phyloP scores from a whole-genome alignment of 2,888 invertebrate species.

The Ophion ventricosus region DNA sequence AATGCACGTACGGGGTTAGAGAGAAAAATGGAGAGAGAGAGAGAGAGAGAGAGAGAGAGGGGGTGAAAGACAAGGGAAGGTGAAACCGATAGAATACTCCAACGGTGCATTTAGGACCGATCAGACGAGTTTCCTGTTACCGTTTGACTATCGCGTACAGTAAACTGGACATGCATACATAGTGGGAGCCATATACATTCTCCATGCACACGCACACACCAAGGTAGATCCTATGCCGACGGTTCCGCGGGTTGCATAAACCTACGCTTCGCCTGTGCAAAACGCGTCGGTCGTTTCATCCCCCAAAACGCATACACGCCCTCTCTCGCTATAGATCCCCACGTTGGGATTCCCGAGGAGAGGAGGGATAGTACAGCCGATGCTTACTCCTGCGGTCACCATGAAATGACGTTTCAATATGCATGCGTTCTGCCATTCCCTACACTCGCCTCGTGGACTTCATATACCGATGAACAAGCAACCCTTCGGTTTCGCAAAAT shows the following conservation, averaged over 20 bases:
- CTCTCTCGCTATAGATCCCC: background rate
- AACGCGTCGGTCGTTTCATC: conserved; percentile 24
- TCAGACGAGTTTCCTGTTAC: conserved; percentile 68
- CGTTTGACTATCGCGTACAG: conserved; percentile 60
- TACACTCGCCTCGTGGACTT: conserved; percentile 60
- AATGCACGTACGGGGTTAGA: conserved; percentile 25
- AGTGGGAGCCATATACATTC: conserved; percentile 8
- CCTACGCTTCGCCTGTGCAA: conserved; percentile 7
- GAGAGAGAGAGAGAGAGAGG: background rate
- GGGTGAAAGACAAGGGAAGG: conserved; percentile 3
- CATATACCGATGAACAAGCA: background rate
- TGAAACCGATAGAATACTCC: conserved; percentile 45
- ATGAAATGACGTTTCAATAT: conserved; percentile 80
- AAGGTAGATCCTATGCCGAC: conserved; percentile 4
- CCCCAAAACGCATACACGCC: conserved; percentile 30
- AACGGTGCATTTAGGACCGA: conserved; percentile 67
- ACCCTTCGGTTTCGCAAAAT: background rate
- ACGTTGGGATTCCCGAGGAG: conserved; percentile 7
- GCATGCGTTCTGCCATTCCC: conserved; percentile 73
- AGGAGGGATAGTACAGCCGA: background rate
- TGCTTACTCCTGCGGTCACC: conserved; percentile 72
- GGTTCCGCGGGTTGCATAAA: conserved; percentile 25
- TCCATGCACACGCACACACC: background rate
- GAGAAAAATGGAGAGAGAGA: conserved; percentile 25
- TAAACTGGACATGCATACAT: conserved; percentile 53